A percentile compares a stretch with the other conserved stretches of the same genome.
Conservation (phyloP, 2,113 vertebrate species). For the human (Homo sapiens) region GRCh38 chrX:148870501-148871000, state of each 20-base stretch:
- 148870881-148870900: constrained; percentile 62
- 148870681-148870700: constrained; percentile 84
- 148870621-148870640: constrained; percentile 87
- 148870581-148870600: constrained; percentile 86
- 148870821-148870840: constrained; percentile 27
- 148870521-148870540: constrained; percentile 77
- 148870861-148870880: constrained; percentile 73
- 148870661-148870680: constrained; percentile 84
- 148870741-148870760: constrained; percentile 84
- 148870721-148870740: constrained; percentile 84
- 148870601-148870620: constrained; percentile 83
- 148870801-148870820: constrained; percentile 61
- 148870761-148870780: constrained; percentile 80
- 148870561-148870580: constrained; percentile 84
- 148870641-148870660: constrained; percentile 83
- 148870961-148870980: constrained; percentile 51
- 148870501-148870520: constrained; percentile 68
- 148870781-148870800: constrained; percentile 71
- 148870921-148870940: constrained; percentile 63
- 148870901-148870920: constrained; percentile 65
- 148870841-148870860: constrained; percentile 65
- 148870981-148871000: constrained; percentile 67
- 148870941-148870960: not conserved
- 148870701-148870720: constrained; percentile 81
- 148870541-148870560: constrained; percentile 81